Percentiles rank a stretch among this genome's conserved stretches.
Evolutionary conservation across 2,113 vertebrate species (phyloP).

Genomic region (Petroica traversi): DNA sequence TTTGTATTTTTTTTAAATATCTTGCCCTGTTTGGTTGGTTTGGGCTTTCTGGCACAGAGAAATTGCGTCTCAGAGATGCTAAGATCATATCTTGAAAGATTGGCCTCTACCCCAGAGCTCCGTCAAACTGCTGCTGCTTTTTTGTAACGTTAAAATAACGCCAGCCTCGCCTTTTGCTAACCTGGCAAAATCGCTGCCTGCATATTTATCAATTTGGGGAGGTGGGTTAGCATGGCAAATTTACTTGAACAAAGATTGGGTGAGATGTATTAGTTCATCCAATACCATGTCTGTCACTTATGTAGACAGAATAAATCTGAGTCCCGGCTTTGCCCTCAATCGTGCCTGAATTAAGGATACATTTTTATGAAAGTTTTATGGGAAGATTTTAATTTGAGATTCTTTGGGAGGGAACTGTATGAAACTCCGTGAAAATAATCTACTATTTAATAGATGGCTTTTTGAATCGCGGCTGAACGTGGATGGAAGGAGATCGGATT

Average conservation of each 20-base stretch:
- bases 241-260: background rate
- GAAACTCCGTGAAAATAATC: background rate
- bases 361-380: constrained; percentile 6
- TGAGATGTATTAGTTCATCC: background rate
- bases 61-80: background rate
- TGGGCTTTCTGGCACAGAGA: background rate
- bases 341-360: constrained; percentile 11
- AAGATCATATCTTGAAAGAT: rapidly evolving
- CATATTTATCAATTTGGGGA: constrained; percentile 4
- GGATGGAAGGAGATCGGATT: background rate
- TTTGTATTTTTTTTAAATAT: background rate
- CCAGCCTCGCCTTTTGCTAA: background rate
- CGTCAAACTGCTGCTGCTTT: background rate
- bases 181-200: background rate
- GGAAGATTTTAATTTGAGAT: background rate
- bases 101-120: background rate
- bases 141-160: background rate
- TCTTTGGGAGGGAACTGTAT: background rate
- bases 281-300: background rate
- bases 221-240: background rate
- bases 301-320: constrained; percentile 9
- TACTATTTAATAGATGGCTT: background rate
- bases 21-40: background rate
- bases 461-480: background rate
- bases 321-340: background rate